Base-by-base conservation (phyloP, 2,888 invertebrate species). In the Aplocera efformata region DNA sequence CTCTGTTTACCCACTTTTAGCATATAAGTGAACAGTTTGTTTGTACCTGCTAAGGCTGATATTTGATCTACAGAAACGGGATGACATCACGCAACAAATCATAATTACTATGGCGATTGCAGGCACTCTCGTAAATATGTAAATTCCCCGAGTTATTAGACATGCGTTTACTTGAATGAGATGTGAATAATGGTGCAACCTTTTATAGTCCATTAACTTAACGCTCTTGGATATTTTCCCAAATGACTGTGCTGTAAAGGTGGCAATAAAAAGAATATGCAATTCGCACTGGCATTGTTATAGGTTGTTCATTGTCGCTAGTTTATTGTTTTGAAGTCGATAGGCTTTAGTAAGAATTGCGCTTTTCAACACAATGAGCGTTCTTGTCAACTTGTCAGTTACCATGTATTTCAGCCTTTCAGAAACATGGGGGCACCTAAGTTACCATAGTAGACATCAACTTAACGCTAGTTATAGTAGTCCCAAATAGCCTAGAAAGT, bases 1-100 rank as follows among this genome's bases (percentile, higher is more conserved):
- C n/a, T n/a, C n/a, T 6, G 22, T 22, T 22, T 22, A 22, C 22
- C 22, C 9, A 20, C 17, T 34, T 20, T 25, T 26, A 33, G 17
- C 10, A 29, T 5, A 29, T 6, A 29, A 9, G 17, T 24, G 29
- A 26, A 9, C 11, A 32, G 29, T 23, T 9, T 40, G 30, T 47
- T 47, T 35, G 31, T 32, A 23, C 8, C 26, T 40, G 36, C 32
- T 33, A 21, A 38, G n/a, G 41, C 13, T 23, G 25, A 26, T 43
- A 31, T 35, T 45, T 36, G 37, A 26, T 21, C 35, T 38, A 17
- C 8, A 33, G 26, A 32, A 34, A 42, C 31, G 17, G 13, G 32
- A 40, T 48, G 48, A 46, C 43, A 41, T 46, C 43, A 46, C 22
- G 32, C 5, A 9, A 10, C 24, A 28, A 24, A 36, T 32, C 6